Conservation (phyloP, 2,113 vertebrate species). For the Boulengeromyrus knoepffleri region DNA sequence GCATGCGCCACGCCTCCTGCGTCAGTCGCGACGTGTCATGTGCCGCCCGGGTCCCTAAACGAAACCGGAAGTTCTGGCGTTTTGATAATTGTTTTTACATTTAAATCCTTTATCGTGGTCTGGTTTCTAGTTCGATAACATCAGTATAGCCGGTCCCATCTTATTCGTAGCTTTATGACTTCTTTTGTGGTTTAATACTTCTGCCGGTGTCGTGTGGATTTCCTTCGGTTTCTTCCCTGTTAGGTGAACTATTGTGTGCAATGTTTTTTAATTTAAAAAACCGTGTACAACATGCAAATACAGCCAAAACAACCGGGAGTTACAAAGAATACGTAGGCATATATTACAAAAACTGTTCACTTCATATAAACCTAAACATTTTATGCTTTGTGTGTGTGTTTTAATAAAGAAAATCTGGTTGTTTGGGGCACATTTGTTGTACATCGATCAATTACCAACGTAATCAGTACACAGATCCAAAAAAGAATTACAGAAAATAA, state of each 20-base stretch:
- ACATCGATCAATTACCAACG: not conserved
- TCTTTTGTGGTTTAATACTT: not conserved
- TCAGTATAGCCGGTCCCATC: not conserved
- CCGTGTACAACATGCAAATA: not conserved
- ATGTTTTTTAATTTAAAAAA: not conserved
- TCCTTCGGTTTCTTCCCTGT: not conserved
- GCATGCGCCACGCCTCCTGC: not conserved
- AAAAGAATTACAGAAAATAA: not conserved
- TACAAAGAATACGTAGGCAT: not conserved
- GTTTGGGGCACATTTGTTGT: not conserved
- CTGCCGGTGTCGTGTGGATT: not conserved
- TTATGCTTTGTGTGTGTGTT: not conserved
- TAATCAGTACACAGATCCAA: not conserved
- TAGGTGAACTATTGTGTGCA: not conserved
- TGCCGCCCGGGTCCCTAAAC: not conserved
- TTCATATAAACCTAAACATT: not conserved
- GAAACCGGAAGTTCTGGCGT: not conserved
- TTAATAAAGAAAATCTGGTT: not conserved
- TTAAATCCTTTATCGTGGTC: not conserved
- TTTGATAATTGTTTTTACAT: not conserved
- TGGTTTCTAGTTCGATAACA: not conserved
- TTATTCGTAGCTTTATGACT: not conserved
- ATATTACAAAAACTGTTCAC: not conserved
- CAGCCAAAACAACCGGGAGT: not conserved
- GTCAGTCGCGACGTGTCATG: not conserved